A percentile compares a stretch with the other conserved stretches of the same genome.
phyloP scores from a whole-genome alignment of 2,888 invertebrate species.

The Malthinus flaveolus region DNA sequence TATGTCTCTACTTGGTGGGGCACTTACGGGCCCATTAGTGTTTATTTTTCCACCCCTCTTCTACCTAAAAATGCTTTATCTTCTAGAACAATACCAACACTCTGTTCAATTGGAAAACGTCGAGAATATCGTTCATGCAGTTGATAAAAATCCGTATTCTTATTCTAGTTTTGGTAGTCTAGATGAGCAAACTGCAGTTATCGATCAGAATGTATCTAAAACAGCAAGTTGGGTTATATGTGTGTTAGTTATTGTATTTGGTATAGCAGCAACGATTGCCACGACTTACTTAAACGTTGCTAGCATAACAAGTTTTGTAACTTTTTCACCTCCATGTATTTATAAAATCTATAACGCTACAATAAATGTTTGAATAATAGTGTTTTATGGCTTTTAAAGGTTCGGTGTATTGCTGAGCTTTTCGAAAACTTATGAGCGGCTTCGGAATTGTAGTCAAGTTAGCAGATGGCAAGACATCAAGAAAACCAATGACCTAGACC shows the following conservation, averaged over 20 bases:
- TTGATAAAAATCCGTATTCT: neutral
- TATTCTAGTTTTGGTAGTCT: neutral
- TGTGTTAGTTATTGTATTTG: constrained; percentile 63
- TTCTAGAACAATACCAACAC: constrained; percentile 51
- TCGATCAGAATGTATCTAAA: constrained; percentile 12
- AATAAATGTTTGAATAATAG: neutral
- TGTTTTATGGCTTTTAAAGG: neutral
- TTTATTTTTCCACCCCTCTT: constrained; percentile 84
- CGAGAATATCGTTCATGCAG: constrained; percentile 28
- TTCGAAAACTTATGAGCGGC: too few relatives aligned
- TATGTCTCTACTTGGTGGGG: constrained; percentile 84
- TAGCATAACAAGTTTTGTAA: constrained; percentile 65
- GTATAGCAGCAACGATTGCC: constrained; percentile 65
- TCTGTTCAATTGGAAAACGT: constrained; percentile 39
- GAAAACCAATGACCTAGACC: too few relatives aligned
- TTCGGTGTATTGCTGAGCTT: too few relatives aligned
- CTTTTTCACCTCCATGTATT: constrained; percentile 74
- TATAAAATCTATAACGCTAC: constrained; percentile 59
- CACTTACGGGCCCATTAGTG: constrained; percentile 79
- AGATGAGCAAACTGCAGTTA: neutral
- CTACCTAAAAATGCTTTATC: constrained; percentile 69
- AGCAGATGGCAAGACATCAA: too few relatives aligned
- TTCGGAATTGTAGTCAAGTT: too few relatives aligned
- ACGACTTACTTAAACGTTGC: constrained; percentile 74
- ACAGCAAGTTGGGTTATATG: constrained; percentile 39